Evolutionary conservation across 1,140 invertebrate species (phyloP).

Genomic region (Drosophila equinoxialis): DNA sequence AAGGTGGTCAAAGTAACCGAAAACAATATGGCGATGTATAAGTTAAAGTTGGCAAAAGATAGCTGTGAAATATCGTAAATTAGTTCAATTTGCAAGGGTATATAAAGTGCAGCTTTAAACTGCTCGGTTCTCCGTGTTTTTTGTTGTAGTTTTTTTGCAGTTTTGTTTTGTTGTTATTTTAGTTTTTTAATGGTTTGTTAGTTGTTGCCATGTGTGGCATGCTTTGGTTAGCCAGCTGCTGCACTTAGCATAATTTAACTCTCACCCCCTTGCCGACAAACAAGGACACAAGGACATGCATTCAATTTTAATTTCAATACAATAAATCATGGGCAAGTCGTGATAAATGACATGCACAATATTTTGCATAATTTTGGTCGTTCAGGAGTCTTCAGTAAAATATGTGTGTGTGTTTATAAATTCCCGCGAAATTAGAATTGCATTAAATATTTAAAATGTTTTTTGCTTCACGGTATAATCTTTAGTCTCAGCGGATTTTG

Average conservation of each 20-base stretch:
- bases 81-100: neutral
- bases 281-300: slow-evolving; percentile 15
- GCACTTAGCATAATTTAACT: slow-evolving; percentile 54
- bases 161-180: slow-evolving; percentile 1
- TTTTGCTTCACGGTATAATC: neutral
- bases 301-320: slow-evolving; percentile 63
- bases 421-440: slow-evolving; percentile 69
- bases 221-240: slow-evolving; percentile 48
- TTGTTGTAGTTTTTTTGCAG: neutral
- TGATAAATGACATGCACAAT: slow-evolving; percentile 60
- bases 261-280: neutral
- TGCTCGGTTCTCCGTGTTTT: neutral
- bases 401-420: slow-evolving; percentile 18
- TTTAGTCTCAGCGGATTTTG: slow-evolving; percentile 15
- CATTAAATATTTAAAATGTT: slow-evolving; percentile 73
- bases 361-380: slow-evolving; percentile 38
- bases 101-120: neutral
- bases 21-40: too few relatives aligned
- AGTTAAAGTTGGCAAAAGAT: too few relatives aligned
- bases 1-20: too few relatives aligned
- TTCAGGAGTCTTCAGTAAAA: neutral
- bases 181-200: slow-evolving; percentile 8
- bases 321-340: slow-evolving; percentile 59
- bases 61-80: too few relatives aligned
- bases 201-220: slow-evolving; percentile 28